A percentile compares a stretch with the other conserved stretches of the same genome.
Evolutionary conservation across 2,797 vertebrate species (phyloP).

Genomic region (Brotogeris chrysoptera): DNA sequence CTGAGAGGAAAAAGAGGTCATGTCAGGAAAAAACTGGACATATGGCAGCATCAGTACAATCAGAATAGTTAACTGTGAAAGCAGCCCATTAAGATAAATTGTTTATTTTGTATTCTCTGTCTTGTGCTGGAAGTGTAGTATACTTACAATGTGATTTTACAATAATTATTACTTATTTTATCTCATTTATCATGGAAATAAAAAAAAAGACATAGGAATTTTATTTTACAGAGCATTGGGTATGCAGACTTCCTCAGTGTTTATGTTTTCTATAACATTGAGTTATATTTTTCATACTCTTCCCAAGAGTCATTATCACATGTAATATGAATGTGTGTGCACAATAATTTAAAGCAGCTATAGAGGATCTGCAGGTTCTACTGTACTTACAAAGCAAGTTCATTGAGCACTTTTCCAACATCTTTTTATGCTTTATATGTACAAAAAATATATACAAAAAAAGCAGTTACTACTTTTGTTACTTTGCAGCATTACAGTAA

Average conservation of each 20-base stretch:
- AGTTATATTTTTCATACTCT: neutral
- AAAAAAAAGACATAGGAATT: neutral
- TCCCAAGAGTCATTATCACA: neutral
- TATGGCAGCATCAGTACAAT: neutral
- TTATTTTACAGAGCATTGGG: neutral
- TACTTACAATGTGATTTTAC: conserved; percentile 36
- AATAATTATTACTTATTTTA: neutral
- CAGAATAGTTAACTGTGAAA: neutral
- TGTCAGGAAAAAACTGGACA: neutral
- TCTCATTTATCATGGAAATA: neutral
- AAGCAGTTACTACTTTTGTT: neutral
- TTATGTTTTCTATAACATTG: neutral
- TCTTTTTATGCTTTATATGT: neutral
- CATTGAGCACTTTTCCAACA: neutral
- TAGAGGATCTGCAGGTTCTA: neutral
- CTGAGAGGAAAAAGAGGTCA: neutral
- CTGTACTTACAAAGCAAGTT: neutral
- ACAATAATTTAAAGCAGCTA: neutral
- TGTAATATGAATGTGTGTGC: neutral
- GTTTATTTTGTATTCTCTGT: conserved; percentile 19
- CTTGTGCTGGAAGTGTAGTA: conserved; percentile 32
- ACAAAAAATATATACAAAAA: neutral
- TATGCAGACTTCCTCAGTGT: neutral
- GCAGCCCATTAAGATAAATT: neutral
- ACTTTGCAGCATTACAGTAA: conserved; percentile 7